phyloP scores from a whole-genome alignment of 1,140 invertebrate genomes.

The Lerema accius region DNA sequence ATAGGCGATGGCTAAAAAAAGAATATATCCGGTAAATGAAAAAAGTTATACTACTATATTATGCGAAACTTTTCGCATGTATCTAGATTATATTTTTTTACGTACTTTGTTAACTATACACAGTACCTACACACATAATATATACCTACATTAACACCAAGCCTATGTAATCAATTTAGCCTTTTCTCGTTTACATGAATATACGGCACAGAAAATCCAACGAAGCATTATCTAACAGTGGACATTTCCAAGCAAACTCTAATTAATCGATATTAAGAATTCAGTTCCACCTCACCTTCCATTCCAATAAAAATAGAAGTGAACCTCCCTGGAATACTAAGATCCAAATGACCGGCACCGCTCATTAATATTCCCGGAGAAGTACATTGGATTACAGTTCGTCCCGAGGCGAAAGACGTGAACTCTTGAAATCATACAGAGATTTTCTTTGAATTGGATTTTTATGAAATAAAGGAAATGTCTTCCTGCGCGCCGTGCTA shows the following conservation, averaged over 20 bases:
- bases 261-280: conserved; percentile 49
- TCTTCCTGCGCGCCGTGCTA: background rate
- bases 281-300: conserved; percentile 39
- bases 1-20: too few relatives aligned
- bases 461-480: conserved; percentile 36
- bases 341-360: conserved; percentile 37
- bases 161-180: conserved; percentile 35
- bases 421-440: conserved; percentile 46
- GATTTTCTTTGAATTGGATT: conserved; percentile 39
- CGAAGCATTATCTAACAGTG: conserved; percentile 21
- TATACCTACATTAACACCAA: conserved; percentile 26
- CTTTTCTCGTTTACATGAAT: conserved; percentile 36
- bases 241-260: conserved; percentile 38
- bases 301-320: conserved; percentile 41
- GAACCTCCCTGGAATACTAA: conserved; percentile 37
- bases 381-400: conserved; percentile 36
- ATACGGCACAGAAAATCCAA: conserved; percentile 34
- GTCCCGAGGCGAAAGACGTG: conserved; percentile 36
- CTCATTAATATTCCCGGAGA: conserved; percentile 47
- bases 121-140: too few relatives aligned
- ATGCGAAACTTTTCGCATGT: too few relatives aligned
- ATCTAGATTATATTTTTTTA: too few relatives aligned
- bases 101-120: too few relatives aligned
- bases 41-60: too few relatives aligned
- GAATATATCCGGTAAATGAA: too few relatives aligned